A percentile compares a stretch with the other conserved stretches of the same genome.
Evolutionary conservation across 2,888 invertebrate species (phyloP).

Genomic region (Ametastegia equiseti): DNA sequence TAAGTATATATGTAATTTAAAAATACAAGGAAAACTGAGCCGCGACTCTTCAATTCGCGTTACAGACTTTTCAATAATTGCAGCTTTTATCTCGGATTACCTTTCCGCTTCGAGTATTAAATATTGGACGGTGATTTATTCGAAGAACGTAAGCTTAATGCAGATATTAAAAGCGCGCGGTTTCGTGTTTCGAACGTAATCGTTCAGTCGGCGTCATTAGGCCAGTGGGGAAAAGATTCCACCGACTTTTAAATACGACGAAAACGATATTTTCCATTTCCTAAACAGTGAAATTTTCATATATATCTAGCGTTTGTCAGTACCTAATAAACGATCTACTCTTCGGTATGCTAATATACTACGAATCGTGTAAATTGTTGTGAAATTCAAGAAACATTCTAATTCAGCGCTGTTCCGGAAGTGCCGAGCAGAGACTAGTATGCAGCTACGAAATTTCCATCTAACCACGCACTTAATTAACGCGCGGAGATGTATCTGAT

Average conservation of each 20-base stretch:
- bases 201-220: neutral
- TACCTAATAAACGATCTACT: neutral
- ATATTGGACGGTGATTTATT: neutral
- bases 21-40: neutral
- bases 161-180: neutral
- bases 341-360: too few relatives aligned
- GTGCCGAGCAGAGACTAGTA: neutral
- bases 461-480: slow-evolving; percentile 40
- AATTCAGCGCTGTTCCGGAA: neutral
- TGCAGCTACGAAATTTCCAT: slow-evolving; percentile 33
- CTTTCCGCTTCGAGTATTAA: neutral
- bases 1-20: too few relatives aligned
- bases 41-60: neutral
- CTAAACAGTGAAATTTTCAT: neutral
- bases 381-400: neutral
- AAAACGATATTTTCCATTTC: neutral
- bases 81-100: neutral
- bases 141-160: neutral
- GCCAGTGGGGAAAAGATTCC: neutral
- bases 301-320: neutral
- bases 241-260: neutral
- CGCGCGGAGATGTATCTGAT: slow-evolving; percentile 36
- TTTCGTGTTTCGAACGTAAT: neutral
- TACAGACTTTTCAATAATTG: neutral
- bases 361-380: neutral